Conservation (phyloP, 2,888 invertebrate species). For the Megaustenia siamemsis region DNA sequence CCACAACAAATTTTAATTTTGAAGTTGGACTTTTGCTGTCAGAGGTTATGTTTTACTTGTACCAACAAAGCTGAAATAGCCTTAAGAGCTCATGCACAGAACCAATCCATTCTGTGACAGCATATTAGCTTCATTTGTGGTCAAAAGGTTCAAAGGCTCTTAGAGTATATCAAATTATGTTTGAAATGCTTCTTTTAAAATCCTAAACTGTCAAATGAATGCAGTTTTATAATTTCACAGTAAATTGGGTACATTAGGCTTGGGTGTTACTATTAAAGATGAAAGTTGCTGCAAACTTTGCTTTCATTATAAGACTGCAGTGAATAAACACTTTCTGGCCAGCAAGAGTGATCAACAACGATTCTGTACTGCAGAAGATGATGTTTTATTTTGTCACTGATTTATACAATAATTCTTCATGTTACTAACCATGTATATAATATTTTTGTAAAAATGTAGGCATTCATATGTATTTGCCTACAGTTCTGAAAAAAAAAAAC, state of each 20-base stretch:
- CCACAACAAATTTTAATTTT: too few relatives aligned
- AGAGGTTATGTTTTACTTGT: too few relatives aligned
- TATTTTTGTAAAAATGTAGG: background rate
- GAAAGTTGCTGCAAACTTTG: too few relatives aligned
- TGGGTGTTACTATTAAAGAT: too few relatives aligned
- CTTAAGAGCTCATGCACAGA: too few relatives aligned
- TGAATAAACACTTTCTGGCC: background rate
- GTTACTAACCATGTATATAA: constrained; percentile 40
- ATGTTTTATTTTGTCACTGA: background rate
- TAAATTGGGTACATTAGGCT: too few relatives aligned
- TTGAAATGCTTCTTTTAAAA: too few relatives aligned
- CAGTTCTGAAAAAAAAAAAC: background rate
- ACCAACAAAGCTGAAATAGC: too few relatives aligned
- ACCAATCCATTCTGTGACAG: background rate
- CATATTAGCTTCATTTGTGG: background rate
- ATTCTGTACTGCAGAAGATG: constrained; percentile 38
- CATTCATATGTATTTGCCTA: background rate
- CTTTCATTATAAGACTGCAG: background rate
- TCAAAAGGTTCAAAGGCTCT: background rate
- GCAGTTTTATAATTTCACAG: too few relatives aligned
- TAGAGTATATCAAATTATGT: too few relatives aligned
- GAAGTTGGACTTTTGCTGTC: too few relatives aligned
- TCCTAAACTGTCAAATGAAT: too few relatives aligned
- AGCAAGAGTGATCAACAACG: constrained; percentile 18
- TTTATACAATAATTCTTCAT: constrained; percentile 12